Base-by-base conservation (phyloP, 2,888 invertebrate species). In the Exephanes ischioxanthus region DNA sequence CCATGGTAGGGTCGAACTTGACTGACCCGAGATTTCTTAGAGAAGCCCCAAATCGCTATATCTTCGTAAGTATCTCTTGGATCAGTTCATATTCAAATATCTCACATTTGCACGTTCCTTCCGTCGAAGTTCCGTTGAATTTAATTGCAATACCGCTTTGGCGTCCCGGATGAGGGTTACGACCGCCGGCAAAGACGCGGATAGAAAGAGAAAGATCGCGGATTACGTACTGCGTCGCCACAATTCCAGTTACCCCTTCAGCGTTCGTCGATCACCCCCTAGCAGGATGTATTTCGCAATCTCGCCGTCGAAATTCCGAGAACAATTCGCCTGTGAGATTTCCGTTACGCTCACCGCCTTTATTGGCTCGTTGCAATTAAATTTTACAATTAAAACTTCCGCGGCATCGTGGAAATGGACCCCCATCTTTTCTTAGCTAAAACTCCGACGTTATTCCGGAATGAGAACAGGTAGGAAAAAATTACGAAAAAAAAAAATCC, bases 91-190 rank as follows among this genome's bases (percentile, higher is more conserved):
- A 79, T 83, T 75, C 53, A 66, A 70, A 80, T 72, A 58, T 76
- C 66, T 33, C 19, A 19, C 22, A n/a, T 61, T 48, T n/a, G 19
- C 61, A 14, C 61, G 19, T 45, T 48, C 71, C 45, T 48, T 22
- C 16, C 78, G 30, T 63, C 30, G 61, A 63, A 63, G 45, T 85
- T 86, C 68, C 80, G 77, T 80, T 83, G 77, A 86, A 86, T 86
- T 75, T 86, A 83, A 86, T 83, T 83, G 79, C 66, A 67, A 68
- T n/a, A 61, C 5, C 61, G 51, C 26, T 53, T 53, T 16, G 53
- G 68, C 48, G 22, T 71, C 68, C n/a, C 55, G 4, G 37, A 53
- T 3, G 19, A 55, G 19, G 30, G 68, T 73, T 66, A 75, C 51
- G 71, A 58, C 48, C 37, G 58, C 51, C 22, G 37, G 77, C 41